A percentile compares a stretch with the other conserved stretches of the same genome.
Evolutionary conservation across 2,888 invertebrate genomes (phyloP).

Genomic region (Tiphia femorata): DNA sequence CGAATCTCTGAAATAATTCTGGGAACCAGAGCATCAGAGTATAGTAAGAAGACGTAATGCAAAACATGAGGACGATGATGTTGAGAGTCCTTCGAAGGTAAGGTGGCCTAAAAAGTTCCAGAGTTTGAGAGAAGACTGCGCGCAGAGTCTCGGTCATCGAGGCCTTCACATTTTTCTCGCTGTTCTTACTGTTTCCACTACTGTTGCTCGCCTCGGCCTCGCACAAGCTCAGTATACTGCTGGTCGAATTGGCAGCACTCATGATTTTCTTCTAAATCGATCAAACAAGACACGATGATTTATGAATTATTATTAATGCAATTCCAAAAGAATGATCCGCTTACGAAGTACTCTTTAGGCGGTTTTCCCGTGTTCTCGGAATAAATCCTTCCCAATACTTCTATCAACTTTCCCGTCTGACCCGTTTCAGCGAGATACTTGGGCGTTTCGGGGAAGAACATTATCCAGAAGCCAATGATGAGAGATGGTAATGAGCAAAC

Average conservation of each 20-base stretch:
- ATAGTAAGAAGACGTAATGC: slow-evolving; percentile 84
- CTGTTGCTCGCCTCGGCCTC: too few species aligned
- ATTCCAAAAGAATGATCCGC: too few species aligned
- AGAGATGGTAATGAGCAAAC: slow-evolving; percentile 79
- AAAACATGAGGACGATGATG: slow-evolving; percentile 1
- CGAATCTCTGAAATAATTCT: slow-evolving; percentile 84
- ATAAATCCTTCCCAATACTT: slow-evolving; percentile 77
- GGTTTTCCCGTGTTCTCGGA: slow-evolving; percentile 75
- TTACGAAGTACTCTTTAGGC: slow-evolving; percentile 54
- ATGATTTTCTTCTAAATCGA: slow-evolving; percentile 1
- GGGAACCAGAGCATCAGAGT: slow-evolving; percentile 93
- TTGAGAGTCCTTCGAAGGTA: slow-evolving; percentile 79
- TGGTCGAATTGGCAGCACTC: neutral
- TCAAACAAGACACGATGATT: too few species aligned
- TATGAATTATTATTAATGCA: too few species aligned
- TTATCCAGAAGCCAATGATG: slow-evolving; percentile 75
- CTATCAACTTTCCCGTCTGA: slow-evolving; percentile 78
- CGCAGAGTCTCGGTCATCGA: neutral
- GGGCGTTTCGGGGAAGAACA: slow-evolving; percentile 82
- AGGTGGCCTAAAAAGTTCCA: slow-evolving; percentile 78
- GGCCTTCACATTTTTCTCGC: neutral
- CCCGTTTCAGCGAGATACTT: slow-evolving; percentile 84
- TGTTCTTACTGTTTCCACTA: neutral
- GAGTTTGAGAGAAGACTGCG: slow-evolving; percentile 80
- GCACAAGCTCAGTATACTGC: neutral